Conservation (phyloP, 2,888 invertebrate genomes). For the Orthosia gothica region DNA sequence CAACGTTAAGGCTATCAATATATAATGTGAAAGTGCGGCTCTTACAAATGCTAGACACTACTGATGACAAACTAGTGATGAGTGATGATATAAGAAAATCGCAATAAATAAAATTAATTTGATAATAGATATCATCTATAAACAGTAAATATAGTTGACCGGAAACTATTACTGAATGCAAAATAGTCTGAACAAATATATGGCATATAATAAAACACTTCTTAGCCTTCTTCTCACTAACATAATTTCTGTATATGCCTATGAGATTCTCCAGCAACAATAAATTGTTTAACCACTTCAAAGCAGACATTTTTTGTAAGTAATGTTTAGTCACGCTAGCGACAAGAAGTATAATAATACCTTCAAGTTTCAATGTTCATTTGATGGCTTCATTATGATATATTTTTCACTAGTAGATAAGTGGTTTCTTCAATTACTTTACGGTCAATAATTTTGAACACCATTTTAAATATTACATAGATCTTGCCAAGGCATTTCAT, state of each 20-base stretch:
- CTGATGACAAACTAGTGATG: background rate
- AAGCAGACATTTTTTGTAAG: background rate
- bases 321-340: background rate
- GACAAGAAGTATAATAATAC: background rate
- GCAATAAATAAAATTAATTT: background rate
- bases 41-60: background rate
- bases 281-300: background rate
- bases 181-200: background rate
- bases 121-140: background rate
- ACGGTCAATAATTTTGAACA: background rate
- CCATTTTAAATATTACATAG: no score
- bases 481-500: no score
- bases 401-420: background rate
- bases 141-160: constrained; percentile 2
- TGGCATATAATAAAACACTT: background rate
- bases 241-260: constrained; percentile 4
- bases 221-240: background rate
- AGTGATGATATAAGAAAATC: background rate
- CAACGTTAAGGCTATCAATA: background rate
- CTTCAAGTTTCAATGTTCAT: background rate
- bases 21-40: background rate
- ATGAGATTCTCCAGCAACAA: background rate
- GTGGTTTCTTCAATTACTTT: background rate
- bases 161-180: background rate
- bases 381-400: background rate